These are phyloP conservation scores for Dreissena rostriformis DNA, from an alignment of 1,140 invertebrate genomes.

Conservation along the genomic window DNA sequence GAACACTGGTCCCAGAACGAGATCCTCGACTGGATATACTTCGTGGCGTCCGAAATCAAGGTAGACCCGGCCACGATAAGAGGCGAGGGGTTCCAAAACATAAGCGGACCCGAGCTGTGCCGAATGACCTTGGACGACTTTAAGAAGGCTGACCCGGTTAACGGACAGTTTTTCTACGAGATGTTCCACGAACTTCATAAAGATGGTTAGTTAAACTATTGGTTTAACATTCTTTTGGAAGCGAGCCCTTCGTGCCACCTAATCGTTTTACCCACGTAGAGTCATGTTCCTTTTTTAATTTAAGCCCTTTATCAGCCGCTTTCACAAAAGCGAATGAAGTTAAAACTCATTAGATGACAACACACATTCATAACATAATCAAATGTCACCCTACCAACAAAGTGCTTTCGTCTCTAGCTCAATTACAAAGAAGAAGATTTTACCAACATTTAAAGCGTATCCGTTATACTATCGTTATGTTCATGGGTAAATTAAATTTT, in stretches of 20 bases:
- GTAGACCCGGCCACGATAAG: constrained; percentile 69
- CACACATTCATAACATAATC: too few relatives aligned
- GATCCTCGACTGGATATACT: constrained; percentile 75
- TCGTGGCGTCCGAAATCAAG: constrained; percentile 59
- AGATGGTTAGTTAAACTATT: constrained; percentile 53
- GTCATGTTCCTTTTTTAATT: neutral
- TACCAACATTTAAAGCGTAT: too few relatives aligned
- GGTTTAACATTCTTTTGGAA: neutral
- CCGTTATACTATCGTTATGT: too few relatives aligned
- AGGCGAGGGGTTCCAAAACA: constrained; percentile 74
- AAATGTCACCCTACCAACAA: too few relatives aligned
- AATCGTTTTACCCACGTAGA: neutral
- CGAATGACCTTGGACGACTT: constrained; percentile 73
- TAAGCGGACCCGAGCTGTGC: constrained; percentile 72
- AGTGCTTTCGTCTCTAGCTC: too few relatives aligned
- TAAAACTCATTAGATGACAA: too few relatives aligned
- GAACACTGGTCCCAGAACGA: constrained; percentile 71
- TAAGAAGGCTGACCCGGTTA: constrained; percentile 66
- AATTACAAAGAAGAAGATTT: too few relatives aligned
- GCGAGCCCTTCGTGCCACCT: too few relatives aligned
- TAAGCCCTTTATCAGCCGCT: neutral
- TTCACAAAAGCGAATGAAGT: neutral
- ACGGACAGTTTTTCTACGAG: constrained; percentile 69
- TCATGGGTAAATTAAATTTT: too few relatives aligned
- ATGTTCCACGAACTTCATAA: constrained; percentile 62